phyloP scores from a whole-genome alignment of 2,888 invertebrate species.

The Pammene fasciana region DNA sequence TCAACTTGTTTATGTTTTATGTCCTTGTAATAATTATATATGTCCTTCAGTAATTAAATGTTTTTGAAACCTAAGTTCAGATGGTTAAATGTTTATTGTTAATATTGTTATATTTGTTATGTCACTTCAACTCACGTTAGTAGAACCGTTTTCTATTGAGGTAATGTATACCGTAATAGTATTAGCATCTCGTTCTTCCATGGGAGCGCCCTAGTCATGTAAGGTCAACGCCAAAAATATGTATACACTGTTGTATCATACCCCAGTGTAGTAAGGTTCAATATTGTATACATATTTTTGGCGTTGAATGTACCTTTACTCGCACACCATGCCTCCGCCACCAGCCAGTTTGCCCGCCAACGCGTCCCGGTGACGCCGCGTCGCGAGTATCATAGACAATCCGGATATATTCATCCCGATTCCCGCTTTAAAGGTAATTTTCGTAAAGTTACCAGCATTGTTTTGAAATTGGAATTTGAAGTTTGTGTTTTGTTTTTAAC shows the following conservation, averaged over 20 bases:
- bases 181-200: slow-evolving; percentile 46
- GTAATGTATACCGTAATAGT: slow-evolving; percentile 45
- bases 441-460: slow-evolving; percentile 45
- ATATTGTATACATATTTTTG: too few relatives aligned
- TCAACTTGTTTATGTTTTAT: background rate
- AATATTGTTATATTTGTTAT: too few relatives aligned
- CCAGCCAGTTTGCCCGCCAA: slow-evolving; percentile 61
- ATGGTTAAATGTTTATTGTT: slow-evolving; percentile 28
- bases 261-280: too few relatives aligned
- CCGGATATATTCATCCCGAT: slow-evolving; percentile 54
- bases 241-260: too few relatives aligned
- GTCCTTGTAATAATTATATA: background rate
- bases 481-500: slow-evolving; percentile 23
- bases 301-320: slow-evolving; percentile 11
- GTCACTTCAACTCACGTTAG: background rate
- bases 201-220: slow-evolving; percentile 40
- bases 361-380: slow-evolving; percentile 61
- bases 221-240: too few relatives aligned
- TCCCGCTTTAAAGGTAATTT: slow-evolving; percentile 68
- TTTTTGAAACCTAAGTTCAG: slow-evolving; percentile 14
- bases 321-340: slow-evolving; percentile 5
- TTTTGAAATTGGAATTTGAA: slow-evolving; percentile 35
- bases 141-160: slow-evolving; percentile 17
- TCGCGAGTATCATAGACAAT: slow-evolving; percentile 65
- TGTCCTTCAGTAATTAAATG: background rate